These are phyloP conservation scores for Parasteatoda tepidariorum DNA, from an alignment of 1,140 invertebrate genomes.

Conservation along the genomic window DNA sequence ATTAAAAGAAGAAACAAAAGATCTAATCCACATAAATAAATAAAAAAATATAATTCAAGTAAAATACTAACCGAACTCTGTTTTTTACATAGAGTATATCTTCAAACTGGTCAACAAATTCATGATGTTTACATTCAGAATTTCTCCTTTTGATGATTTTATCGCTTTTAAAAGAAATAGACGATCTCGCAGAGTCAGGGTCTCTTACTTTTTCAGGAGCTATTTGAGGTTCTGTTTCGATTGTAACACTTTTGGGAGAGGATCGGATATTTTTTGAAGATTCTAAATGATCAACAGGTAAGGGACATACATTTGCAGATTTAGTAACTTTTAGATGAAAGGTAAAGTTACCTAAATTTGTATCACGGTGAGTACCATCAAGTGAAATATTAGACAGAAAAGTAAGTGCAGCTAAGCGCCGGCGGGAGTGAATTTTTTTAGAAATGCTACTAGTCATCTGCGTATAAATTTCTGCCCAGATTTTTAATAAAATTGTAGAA, in stretches of 20 bases:
- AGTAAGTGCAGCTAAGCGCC: constrained; percentile 85
- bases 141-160: constrained; percentile 26
- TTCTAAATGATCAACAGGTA: neutral
- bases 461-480: no score
- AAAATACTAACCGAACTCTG: constrained; percentile 14
- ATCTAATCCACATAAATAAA: neutral
- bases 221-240: neutral
- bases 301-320: neutral
- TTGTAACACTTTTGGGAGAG: neutral
- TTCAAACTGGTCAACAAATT: constrained; percentile 18
- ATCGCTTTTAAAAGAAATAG: neutral
- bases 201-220: neutral
- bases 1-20: neutral
- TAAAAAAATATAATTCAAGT: neutral
- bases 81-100: constrained; percentile 17
- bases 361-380: constrained; percentile 89
- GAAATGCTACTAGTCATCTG: constrained; percentile 37
- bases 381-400: constrained; percentile 95
- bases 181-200: neutral
- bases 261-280: neutral
- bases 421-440: constrained; percentile 69
- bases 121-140: constrained; percentile 42
- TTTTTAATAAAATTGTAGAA: no score
- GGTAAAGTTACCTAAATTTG: constrained; percentile 75
- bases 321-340: constrained; percentile 53